Evolutionary conservation across 2,113 vertebrate genomes (phyloP), one percentile per base, ranked within the genome.

Genomic region (Pseudorasbora parva): DNA sequence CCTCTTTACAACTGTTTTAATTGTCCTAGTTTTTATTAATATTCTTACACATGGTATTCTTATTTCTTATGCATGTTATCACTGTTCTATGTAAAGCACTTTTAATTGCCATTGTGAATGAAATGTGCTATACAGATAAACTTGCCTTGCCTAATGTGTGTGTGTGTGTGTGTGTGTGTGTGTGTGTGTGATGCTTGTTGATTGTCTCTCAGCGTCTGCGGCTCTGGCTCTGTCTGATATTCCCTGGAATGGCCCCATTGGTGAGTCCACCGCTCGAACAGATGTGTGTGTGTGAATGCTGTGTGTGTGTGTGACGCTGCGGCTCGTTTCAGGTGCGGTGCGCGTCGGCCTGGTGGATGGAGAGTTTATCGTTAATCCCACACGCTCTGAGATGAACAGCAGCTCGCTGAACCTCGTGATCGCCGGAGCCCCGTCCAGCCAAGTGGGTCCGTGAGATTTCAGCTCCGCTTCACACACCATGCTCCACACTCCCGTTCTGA

Each of bases 211-310:
- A 99, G 98, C 98, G 19, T 99, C 98, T 30, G 95, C 95, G 82
- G 98, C 98, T 30, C 95, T 99, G 73, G 93, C 98, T 0, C 90
- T 99, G 74, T 99, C 98, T 77, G 97, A 99, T 91, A 98, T 99
- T 92, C 98, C 98, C 17, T 99, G 98, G 98, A 93, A 98, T 82
- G 98, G 98, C 83, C 98, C 98, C 60, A 86, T 99, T 85, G 98
- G 98, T 99, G 90, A 94, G 94, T 82, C 78, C 57, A 11, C 33
- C 8, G 10, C 47, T 15, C 25, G 30, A 33, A 8, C 54, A 69
- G 15, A 6, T 75, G 11, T 30, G 21, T 10, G n/a, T n/a, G 9
- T 33, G 10, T 2, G 15, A 33, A 8, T 33, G 62, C 62, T 51
- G 12, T 56, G 69, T 49, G 33, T 8, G 17, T n/a, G 49, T 86